Evolutionary conservation across 2,113 vertebrate genomes (phyloP).

Genomic region (Dasyornis broadbenti): DNA sequence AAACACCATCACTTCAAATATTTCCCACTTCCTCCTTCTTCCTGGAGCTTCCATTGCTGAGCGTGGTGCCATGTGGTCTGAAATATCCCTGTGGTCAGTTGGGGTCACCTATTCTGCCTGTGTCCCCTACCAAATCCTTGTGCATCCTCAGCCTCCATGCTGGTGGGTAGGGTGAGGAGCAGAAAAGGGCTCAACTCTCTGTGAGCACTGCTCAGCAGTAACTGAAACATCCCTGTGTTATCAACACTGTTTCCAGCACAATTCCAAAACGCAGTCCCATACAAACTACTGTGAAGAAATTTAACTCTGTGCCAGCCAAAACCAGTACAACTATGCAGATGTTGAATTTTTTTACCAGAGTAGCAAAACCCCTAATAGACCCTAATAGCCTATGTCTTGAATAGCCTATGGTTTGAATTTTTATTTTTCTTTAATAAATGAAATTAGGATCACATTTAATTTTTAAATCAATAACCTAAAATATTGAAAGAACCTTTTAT

Average conservation of each 20-base stretch:
- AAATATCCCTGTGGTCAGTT: not conserved
- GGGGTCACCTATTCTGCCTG: not conserved
- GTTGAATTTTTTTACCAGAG: not conserved
- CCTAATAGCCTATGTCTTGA: not conserved
- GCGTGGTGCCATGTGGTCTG: not conserved
- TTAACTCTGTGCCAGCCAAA: not conserved
- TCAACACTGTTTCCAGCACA: not conserved
- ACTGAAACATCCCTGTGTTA: not conserved
- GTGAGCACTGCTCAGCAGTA: not conserved
- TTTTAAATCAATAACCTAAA: not conserved
- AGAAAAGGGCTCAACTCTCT: not conserved
- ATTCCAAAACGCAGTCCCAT: not conserved
- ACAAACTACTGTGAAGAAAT: not conserved
- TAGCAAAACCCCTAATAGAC: not conserved
- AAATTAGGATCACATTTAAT: not conserved
- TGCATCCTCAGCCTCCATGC: accelerated
- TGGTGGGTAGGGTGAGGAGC: not conserved
- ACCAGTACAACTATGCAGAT: not conserved
- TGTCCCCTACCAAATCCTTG: not conserved
- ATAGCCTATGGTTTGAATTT: not conserved
- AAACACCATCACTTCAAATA: accelerated
- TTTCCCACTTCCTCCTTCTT: not conserved
- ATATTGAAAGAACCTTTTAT: not conserved
- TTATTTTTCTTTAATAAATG: not conserved
- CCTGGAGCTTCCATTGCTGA: not conserved